Base-by-base conservation (phyloP, 1,140 invertebrate species). In the Drosophila carrolli region DNA sequence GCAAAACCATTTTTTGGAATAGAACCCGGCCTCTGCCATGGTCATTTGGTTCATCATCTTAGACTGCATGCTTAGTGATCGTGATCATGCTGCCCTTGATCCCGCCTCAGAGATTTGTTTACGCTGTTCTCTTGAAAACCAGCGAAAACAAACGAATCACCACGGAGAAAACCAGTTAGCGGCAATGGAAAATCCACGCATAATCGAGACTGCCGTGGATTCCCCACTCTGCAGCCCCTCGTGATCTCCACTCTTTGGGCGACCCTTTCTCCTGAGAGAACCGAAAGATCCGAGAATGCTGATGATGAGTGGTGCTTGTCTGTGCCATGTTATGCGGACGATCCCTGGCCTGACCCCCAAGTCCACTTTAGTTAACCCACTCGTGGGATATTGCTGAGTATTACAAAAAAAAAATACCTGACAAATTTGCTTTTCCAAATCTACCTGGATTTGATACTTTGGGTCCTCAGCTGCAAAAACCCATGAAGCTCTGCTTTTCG, bases 151-250 rank as follows among this genome's bases (percentile, higher is more conserved):
- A 70, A 44, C 66, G 44, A 72, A 41, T 65, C 51, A 48, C 27
- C 70, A 35, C 43, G n/a, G 61, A 75, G 62, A 57, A 75, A 75
- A 63, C 72, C 71, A 75, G 72, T 75, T 75, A 14, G 29, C 53
- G 3, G 14, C 2, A 3, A 50, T 71, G 68, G 68, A 73, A 73
- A 73, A 73, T 61, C 70, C 70, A 73, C 70, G 70, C 70, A 73
- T 74, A 73, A 61, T 73, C 56, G 37, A 40, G 41, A 38, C 44
- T 61, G 35, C 8, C 4, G 65, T 55, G 61, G 63, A 40, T 58
- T 51, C 38, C 68, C 70, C 55, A 16, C 19, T 38, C 23, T 13
- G 35, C 35, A 11, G 9, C 23, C 27, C 29, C 58, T 47, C 10
- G 11, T 23, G 7, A 29, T 10, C 14, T 9, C 56, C 19, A 11